These are phyloP conservation scores for Aegithalos caudatus DNA, from an alignment of 2,113 vertebrate genomes.

Conservation along the genomic window DNA sequence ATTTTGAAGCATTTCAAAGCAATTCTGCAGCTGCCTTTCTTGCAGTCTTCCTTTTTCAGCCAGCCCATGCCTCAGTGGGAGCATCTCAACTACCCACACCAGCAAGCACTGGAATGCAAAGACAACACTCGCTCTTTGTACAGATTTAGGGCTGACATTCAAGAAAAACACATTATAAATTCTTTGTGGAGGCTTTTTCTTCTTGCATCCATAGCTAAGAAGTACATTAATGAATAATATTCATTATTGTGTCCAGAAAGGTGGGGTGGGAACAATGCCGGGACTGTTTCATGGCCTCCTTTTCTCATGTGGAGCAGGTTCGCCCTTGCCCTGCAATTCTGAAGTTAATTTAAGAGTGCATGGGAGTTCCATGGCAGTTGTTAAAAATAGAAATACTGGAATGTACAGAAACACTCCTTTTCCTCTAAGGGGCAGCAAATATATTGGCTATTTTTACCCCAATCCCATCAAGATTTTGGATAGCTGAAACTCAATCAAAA, in stretches of 20 bases:
- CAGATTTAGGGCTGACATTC: constrained; percentile 54
- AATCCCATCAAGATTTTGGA: background rate
- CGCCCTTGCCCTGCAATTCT: background rate
- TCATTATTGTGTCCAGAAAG: constrained; percentile 28
- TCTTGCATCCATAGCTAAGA: background rate
- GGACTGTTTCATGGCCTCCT: background rate
- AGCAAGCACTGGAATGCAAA: constrained; percentile 36
- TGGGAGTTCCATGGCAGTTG: background rate
- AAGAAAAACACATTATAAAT: constrained; percentile 38
- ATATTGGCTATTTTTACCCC: background rate
- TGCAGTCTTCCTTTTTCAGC: background rate
- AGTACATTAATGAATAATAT: background rate
- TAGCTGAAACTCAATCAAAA: background rate
- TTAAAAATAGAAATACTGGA: background rate
- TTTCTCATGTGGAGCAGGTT: background rate
- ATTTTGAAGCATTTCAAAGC: background rate
- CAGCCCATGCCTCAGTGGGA: background rate
- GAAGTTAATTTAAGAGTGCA: background rate
- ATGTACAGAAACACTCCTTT: background rate
- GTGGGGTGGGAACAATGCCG: constrained; percentile 27
- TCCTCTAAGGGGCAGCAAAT: background rate
- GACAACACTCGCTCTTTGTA: constrained; percentile 50
- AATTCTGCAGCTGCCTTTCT: background rate
- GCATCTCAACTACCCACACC: constrained; percentile 41
- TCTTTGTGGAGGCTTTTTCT: constrained; percentile 61